phyloP scores from a whole-genome alignment of 2,797 vertebrate species.

The Crax fasciolata region DNA sequence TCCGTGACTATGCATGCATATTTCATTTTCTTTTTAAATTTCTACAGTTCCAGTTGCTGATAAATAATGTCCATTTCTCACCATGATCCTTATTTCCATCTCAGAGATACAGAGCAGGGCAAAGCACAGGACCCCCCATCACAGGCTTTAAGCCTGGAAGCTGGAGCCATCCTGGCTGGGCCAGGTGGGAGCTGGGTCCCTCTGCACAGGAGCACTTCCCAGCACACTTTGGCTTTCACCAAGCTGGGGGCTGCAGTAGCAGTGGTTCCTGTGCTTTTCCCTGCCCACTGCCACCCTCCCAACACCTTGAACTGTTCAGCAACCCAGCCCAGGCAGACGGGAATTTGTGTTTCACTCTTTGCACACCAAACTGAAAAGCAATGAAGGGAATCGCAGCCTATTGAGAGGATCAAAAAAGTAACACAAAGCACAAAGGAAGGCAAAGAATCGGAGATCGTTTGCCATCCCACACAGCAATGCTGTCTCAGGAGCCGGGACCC shows the following conservation, averaged over 20 bases:
- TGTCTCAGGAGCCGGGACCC: constrained; percentile 26
- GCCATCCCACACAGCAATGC: constrained; percentile 24
- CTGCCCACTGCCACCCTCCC: neutral
- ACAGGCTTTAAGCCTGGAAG: neutral
- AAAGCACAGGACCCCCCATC: accelerated
- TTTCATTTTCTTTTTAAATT: neutral
- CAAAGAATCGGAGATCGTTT: constrained; percentile 29
- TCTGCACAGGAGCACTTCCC: neutral
- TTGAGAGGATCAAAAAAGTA: constrained; percentile 64
- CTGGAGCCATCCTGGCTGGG: accelerated
- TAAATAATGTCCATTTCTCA: neutral
- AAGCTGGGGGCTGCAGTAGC: neutral
- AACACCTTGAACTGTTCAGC: constrained; percentile 35
- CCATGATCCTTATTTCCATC: neutral
- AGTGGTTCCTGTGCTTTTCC: neutral
- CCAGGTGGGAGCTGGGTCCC: neutral
- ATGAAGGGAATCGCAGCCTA: neutral
- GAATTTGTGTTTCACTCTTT: constrained; percentile 16
- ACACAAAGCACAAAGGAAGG: constrained; percentile 59
- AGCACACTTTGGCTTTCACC: neutral
- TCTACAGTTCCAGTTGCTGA: neutral
- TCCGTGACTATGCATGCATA: too few species aligned
- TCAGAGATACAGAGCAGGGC: neutral
- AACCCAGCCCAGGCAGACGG: constrained; percentile 9
- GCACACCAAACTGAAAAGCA: constrained; percentile 26